Conservation (phyloP, 2,797 vertebrate genomes). For the Oceanodroma leucorhoa region DNA sequence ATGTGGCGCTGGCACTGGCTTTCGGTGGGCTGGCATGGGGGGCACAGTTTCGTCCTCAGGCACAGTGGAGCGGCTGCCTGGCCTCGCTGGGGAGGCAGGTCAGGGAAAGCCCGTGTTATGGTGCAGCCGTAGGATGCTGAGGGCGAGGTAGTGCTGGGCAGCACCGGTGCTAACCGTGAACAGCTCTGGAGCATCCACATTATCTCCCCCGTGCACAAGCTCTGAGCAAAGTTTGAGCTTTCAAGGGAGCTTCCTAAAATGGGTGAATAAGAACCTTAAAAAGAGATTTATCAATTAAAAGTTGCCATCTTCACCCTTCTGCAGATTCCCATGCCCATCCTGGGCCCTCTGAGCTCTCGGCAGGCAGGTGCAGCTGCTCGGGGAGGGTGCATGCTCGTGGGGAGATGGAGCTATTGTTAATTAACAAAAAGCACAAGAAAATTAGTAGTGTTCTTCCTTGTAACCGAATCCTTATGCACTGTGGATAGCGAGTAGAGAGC, state of each 20-base stretch:
- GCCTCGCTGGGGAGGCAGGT: background rate
- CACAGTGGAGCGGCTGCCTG: background rate
- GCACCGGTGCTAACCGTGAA: background rate
- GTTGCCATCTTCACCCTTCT: background rate
- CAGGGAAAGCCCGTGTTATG: rapidly evolving
- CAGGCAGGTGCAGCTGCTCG: background rate
- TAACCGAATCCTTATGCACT: background rate
- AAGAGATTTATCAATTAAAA: background rate
- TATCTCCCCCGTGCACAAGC: background rate
- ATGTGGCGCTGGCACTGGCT: background rate
- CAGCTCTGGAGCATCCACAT: background rate
- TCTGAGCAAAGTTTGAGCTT: background rate
- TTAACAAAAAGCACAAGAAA: conserved; percentile 42
- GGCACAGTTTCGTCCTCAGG: rapidly evolving
- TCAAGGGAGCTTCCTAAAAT: background rate
- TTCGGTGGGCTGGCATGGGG: background rate
- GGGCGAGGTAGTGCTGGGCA: background rate
- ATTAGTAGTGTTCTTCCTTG: background rate
- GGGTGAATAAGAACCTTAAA: background rate
- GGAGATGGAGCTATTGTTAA: conserved; percentile 3
- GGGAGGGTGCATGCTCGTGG: rapidly evolving
- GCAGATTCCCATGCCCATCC: background rate
- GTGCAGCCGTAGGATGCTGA: background rate
- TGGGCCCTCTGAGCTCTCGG: background rate
- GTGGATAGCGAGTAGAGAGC: background rate